A percentile compares a stretch with the other conserved stretches of the same genome.
Conservation (phyloP, 2,113 vertebrate genomes). For the Cervus canadensis region DNA sequence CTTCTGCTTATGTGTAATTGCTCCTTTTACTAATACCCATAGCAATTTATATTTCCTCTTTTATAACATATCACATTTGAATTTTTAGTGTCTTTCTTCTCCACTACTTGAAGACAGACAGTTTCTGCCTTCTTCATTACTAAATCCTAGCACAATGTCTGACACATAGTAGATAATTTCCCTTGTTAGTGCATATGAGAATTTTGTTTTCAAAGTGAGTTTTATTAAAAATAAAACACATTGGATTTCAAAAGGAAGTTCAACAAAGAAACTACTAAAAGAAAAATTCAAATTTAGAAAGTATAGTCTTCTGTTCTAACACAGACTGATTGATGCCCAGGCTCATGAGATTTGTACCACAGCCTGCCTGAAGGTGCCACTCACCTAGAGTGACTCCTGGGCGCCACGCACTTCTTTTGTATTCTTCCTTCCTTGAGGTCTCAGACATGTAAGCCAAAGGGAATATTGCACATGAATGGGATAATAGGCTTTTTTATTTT, state of each 20-base stretch:
- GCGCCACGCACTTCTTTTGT: not conserved
- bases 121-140: not conserved
- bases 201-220: not conserved
- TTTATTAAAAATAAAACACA: not conserved
- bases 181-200: not conserved
- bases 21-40: not conserved
- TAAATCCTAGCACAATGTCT: not conserved
- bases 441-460: not conserved
- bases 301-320: not conserved
- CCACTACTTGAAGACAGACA: not conserved
- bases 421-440: not conserved
- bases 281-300: constrained; percentile 4
- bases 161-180: not conserved
- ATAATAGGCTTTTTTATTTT: not conserved
- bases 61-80: constrained; percentile 4
- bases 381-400: not conserved
- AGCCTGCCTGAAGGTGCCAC: not conserved
- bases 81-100: not conserved
- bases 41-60: not conserved
- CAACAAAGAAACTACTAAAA: not conserved
- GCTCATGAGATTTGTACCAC: not conserved
- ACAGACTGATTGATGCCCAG: not conserved
- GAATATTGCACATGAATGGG: not conserved
- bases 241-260: not conserved
- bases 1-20: not conserved